Conservation (phyloP, 2,797 vertebrate genomes). For the Falco biarmicus region DNA sequence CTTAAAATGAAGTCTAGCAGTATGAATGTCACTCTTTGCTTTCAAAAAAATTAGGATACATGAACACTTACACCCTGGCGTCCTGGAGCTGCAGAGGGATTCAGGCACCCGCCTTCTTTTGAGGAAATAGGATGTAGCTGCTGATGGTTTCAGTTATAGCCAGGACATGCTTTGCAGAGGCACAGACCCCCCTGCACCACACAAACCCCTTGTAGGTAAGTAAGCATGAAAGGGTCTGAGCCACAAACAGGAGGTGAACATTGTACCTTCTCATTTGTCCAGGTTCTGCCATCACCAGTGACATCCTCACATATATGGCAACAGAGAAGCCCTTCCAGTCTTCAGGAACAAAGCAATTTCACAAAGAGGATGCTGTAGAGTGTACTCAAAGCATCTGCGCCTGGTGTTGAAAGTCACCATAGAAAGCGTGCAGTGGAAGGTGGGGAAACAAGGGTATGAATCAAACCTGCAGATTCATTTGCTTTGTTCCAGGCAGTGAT, state of each 20-base stretch:
- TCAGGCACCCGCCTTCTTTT: fast-evolving
- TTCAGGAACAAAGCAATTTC: too few species aligned
- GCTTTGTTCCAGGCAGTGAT: background rate
- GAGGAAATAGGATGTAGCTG: background rate
- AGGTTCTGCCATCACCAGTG: background rate
- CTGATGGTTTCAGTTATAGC: background rate
- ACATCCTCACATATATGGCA: fast-evolving
- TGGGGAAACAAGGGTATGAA: background rate
- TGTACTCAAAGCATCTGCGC: background rate
- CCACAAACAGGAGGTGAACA: background rate
- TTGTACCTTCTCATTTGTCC: background rate
- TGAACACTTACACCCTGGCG: background rate
- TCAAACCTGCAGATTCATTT: background rate
- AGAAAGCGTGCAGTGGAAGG: fast-evolving
- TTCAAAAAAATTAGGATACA: background rate
- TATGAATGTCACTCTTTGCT: background rate
- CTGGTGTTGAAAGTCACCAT: fast-evolving
- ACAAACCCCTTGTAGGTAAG: background rate
- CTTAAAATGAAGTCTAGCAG: background rate
- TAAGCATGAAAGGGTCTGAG: background rate
- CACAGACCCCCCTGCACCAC: background rate
- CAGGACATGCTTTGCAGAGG: background rate
- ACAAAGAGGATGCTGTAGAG: background rate
- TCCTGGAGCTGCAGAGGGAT: background rate
- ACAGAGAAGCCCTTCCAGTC: background rate